Percentiles rank a stretch among this genome's conserved stretches.
phyloP scores from a whole-genome alignment of 2,888 invertebrate genomes.

The Ryuthela nishihirai region DNA sequence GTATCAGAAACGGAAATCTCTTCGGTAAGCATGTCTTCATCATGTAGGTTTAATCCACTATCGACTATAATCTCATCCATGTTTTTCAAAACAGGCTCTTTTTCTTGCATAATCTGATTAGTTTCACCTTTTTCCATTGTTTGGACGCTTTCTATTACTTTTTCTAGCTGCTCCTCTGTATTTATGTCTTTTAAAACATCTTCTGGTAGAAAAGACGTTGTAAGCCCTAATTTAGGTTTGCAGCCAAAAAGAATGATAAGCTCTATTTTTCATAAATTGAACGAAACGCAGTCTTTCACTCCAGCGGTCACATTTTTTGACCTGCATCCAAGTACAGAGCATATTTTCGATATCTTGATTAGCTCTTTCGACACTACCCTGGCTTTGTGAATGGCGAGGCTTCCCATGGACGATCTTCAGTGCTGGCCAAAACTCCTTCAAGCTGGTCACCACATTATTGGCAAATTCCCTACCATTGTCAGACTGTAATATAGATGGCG shows the following conservation, averaged over 20 bases:
- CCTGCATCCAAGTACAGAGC: conserved; percentile 1
- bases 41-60: too few relatives aligned
- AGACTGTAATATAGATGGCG: conserved; percentile 35
- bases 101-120: conserved; percentile 4
- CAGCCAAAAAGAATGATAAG: too few relatives aligned
- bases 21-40: too few relatives aligned
- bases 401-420: conserved; percentile 9
- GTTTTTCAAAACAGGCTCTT: conserved; percentile 1
- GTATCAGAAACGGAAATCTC: too few relatives aligned
- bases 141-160: conserved; percentile 7
- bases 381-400: conserved; percentile 6
- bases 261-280: conserved; percentile 2
- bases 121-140: not conserved
- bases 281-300: conserved; percentile 2
- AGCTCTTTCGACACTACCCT: conserved; percentile 9
- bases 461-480: conserved; percentile 39
- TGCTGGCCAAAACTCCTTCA: conserved; percentile 5
- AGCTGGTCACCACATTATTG: conserved; percentile 2
- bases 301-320: conserved; percentile 6
- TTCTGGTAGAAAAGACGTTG: conserved; percentile 1
- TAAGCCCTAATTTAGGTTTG: not conserved
- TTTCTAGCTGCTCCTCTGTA: conserved; percentile 6
- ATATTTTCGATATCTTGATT: conserved; percentile 21
- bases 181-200: conserved; percentile 10
- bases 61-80: conserved; percentile 6